Conservation (phyloP, 2,113 vertebrate genomes). For the Oncorhynchus clarkii region DNA sequence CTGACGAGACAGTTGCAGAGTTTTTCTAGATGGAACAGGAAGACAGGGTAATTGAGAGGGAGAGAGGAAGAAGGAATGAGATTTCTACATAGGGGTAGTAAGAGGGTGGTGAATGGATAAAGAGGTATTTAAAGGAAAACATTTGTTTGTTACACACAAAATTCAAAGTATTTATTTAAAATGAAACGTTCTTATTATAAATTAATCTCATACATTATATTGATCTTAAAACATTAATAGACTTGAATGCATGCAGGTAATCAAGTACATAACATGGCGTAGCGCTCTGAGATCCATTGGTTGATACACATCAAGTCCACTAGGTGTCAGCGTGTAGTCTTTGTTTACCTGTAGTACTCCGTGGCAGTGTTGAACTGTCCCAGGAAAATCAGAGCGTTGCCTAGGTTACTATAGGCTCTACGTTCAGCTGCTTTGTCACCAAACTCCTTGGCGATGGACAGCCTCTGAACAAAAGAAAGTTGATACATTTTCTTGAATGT, state of each 20-base stretch:
- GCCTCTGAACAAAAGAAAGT: constrained; percentile 74
- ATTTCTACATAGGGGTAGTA: not conserved
- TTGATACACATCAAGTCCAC: constrained; percentile 38
- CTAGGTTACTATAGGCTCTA: constrained; percentile 94
- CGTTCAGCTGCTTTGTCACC: constrained; percentile 94
- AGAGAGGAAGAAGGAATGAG: not conserved
- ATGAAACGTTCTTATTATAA: too few relatives aligned
- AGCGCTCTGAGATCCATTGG: not conserved
- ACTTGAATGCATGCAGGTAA: too few relatives aligned
- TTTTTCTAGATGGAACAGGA: constrained; percentile 77
- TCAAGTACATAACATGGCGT: too few relatives aligned
- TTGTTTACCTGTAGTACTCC: constrained; percentile 90
- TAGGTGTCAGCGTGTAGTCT: constrained; percentile 52
- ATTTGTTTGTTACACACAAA: not conserved
- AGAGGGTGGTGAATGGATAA: not conserved
- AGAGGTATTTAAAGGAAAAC: not conserved
- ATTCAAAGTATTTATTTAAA: too few relatives aligned
- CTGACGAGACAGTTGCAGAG: constrained; percentile 89
- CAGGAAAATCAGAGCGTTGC: constrained; percentile 93
- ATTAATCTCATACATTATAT: too few relatives aligned
- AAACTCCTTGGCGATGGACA: constrained; percentile 97
- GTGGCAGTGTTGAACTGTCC: constrained; percentile 89
- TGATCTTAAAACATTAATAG: too few relatives aligned
- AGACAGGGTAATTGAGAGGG: too few relatives aligned
- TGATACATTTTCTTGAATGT: not conserved